Evolutionary conservation across 2,888 invertebrate species (phyloP).

Genomic region (Thumatha senex): DNA sequence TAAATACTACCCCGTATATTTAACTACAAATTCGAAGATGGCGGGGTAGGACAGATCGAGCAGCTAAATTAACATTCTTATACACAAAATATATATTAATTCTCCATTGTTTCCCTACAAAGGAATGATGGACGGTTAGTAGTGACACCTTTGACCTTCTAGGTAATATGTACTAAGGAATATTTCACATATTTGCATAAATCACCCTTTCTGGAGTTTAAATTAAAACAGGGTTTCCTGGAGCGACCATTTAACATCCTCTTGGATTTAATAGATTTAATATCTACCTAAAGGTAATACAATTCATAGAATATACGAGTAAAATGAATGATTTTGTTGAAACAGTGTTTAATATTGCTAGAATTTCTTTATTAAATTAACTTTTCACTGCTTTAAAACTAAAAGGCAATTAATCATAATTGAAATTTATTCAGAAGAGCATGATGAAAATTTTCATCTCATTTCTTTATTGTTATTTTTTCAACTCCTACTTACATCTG

Average conservation of each 20-base stretch:
- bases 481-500: too few relatives aligned
- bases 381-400: too few relatives aligned
- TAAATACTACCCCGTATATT: neutral
- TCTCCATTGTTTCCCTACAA: conserved; percentile 27
- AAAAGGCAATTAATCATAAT: too few relatives aligned
- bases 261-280: conserved; percentile 16
- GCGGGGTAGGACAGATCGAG: neutral
- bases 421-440: too few relatives aligned
- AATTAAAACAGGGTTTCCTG: conserved; percentile 30
- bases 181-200: conserved; percentile 40
- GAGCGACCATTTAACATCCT: conserved; percentile 25
- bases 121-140: conserved; percentile 17
- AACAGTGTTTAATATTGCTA: neutral
- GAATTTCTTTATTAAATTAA: too few relatives aligned
- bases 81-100: conserved; percentile 5
- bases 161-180: conserved; percentile 23
- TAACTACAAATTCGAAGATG: too few relatives aligned
- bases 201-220: conserved; percentile 28
- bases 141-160: conserved; percentile 23
- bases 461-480: too few relatives aligned
- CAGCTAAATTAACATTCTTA: neutral
- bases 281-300: conserved; percentile 3
- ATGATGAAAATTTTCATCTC: too few relatives aligned
- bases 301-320: neutral
- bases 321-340: neutral